Percentiles rank a stretch among this genome's conserved stretches.
These are phyloP conservation scores for Archocentrus centrarchus DNA, from an alignment of 2,113 vertebrate species.

Conservation along the genomic window DNA sequence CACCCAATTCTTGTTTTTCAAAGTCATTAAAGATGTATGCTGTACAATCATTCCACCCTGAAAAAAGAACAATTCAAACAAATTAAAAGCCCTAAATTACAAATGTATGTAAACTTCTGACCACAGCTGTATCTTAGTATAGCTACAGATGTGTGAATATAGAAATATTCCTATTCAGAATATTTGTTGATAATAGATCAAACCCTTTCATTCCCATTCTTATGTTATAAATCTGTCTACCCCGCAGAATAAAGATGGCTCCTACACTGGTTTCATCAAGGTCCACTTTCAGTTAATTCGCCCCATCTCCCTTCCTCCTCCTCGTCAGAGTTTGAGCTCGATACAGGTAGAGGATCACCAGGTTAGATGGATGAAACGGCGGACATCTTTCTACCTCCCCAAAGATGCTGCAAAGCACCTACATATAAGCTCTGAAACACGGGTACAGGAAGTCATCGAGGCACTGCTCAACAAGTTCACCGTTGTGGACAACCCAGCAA, in stretches of 20 bases:
- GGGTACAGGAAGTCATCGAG: constrained; percentile 91
- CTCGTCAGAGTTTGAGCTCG: constrained; percentile 76
- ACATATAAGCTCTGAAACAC: constrained; percentile 90
- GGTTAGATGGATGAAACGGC: constrained; percentile 77
- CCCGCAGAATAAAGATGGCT: constrained; percentile 90
- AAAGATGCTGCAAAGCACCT: constrained; percentile 93
- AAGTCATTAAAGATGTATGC: too few species aligned
- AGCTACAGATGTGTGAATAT: neutral
- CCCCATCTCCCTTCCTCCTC: constrained; percentile 89
- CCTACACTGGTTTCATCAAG: constrained; percentile 97
- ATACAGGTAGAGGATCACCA: constrained; percentile 73
- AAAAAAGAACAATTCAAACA: too few species aligned
- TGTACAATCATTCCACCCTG: too few species aligned
- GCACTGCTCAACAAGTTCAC: constrained; percentile 96
- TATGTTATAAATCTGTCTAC: constrained; percentile 1
- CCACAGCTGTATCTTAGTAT: neutral
- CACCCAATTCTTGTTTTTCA: neutral
- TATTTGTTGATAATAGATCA: neutral
- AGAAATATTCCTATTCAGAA: neutral
- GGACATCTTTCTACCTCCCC: constrained; percentile 97
- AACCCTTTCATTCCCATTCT: neutral
- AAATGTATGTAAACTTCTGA: neutral
- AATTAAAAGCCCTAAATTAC: too few species aligned
- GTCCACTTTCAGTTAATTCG: constrained; percentile 93
- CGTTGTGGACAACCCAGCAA: constrained; percentile 93